Percentiles rank a stretch among this genome's conserved stretches.
Conservation (phyloP, 1,140 invertebrate genomes). For the Neodiprion fabricii region DNA sequence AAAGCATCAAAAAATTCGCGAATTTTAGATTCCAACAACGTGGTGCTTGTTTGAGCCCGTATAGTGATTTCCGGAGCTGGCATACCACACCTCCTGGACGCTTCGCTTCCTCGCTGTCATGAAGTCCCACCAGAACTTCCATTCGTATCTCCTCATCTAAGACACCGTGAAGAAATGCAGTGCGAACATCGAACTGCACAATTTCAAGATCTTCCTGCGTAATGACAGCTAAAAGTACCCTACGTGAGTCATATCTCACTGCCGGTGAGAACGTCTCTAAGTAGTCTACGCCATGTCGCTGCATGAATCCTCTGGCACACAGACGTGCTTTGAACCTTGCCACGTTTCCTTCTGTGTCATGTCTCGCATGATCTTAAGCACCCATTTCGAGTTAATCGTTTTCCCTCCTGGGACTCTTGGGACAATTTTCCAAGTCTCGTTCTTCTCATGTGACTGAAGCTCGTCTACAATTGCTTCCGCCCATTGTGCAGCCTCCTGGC, state of each 20-base stretch:
- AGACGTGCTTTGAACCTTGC: neutral
- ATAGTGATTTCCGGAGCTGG: neutral
- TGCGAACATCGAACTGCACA: constrained; percentile 45
- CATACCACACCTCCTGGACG: neutral
- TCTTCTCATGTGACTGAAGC: constrained; percentile 31
- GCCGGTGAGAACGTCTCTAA: constrained; percentile 24
- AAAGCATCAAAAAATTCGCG: constrained; percentile 15
- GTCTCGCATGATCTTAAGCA: constrained; percentile 33
- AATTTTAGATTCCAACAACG: constrained; percentile 47
- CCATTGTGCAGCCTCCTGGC: constrained; percentile 22
- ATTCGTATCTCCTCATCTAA: constrained; percentile 37
- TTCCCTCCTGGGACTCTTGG: constrained; percentile 29
- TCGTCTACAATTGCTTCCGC: constrained; percentile 36
- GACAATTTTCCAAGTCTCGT: constrained; percentile 38
- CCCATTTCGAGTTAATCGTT: constrained; percentile 37
- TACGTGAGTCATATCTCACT: constrained; percentile 30
- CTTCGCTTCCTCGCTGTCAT: neutral
- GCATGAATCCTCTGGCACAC: neutral
- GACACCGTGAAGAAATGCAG: constrained; percentile 48
- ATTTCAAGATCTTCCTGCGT: constrained; percentile 32
- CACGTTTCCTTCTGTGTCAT: neutral
- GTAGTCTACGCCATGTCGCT: neutral
- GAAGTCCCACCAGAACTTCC: constrained; percentile 36
- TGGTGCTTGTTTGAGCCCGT: constrained; percentile 22
- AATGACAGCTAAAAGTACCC: constrained; percentile 37